These are phyloP conservation scores for Astur gentilis DNA, from an alignment of 2,113 vertebrate species.

Conservation along the genomic window DNA sequence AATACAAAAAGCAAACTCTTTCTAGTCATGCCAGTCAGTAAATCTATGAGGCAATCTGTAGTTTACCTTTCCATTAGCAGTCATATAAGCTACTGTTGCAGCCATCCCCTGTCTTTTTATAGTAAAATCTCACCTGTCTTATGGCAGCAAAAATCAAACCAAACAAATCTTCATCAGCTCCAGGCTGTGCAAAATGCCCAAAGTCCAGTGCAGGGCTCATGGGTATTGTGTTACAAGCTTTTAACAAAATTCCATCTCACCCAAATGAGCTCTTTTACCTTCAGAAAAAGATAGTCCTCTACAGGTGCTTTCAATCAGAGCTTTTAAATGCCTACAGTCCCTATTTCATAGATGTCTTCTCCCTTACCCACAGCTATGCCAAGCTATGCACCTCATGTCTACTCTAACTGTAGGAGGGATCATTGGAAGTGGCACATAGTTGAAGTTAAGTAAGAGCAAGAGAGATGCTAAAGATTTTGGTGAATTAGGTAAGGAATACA, in stretches of 20 bases:
- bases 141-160: neutral
- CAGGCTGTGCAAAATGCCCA: neutral
- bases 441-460: neutral
- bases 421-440: neutral
- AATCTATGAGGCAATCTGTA: neutral
- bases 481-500: neutral
- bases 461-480: neutral
- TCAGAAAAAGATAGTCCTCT: neutral
- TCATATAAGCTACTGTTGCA: neutral
- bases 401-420: neutral
- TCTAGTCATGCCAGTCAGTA: neutral
- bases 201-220: neutral
- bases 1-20: neutral
- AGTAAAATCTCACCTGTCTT: neutral
- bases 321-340: neutral
- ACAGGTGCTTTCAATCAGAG: neutral
- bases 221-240: neutral
- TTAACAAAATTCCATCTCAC: neutral
- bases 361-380: neutral
- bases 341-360: neutral
- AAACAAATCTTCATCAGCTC: neutral
- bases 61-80: neutral
- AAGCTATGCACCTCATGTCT: neutral
- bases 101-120: neutral
- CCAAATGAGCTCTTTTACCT: neutral